Evolutionary conservation across 1,140 invertebrate genomes (phyloP).

Genomic region (Aphis craccivora): DNA sequence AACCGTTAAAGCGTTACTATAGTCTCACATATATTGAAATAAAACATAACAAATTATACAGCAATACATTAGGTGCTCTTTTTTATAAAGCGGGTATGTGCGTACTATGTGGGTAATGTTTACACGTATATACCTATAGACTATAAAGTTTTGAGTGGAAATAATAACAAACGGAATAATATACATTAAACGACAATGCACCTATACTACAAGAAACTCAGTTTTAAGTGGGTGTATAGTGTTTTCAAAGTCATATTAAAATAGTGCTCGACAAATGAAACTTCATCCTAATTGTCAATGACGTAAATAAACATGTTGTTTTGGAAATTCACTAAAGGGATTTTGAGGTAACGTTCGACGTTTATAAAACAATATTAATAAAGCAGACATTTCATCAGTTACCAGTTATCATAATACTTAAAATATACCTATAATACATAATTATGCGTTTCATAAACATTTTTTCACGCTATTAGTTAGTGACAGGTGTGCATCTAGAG

Average conservation of each 20-base stretch:
- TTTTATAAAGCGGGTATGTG: neutral
- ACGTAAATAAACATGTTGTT: neutral
- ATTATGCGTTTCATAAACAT: neutral
- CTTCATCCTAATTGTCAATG: neutral
- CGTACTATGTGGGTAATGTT: neutral
- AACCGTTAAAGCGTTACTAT: neutral
- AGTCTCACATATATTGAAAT: neutral
- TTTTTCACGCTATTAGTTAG: neutral
- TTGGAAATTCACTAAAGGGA: neutral
- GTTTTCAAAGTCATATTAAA: neutral
- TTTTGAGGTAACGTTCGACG: neutral
- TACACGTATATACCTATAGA: neutral
- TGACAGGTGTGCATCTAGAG: no score
- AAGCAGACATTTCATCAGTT: neutral
- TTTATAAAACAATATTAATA: neutral
- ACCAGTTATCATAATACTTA: neutral
- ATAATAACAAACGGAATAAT: neutral
- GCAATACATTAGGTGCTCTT: neutral
- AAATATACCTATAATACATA: neutral
- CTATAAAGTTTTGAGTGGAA: conserved; percentile 9
- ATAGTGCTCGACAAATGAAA: neutral
- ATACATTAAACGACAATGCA: neutral
- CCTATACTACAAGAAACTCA: neutral
- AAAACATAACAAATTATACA: neutral
- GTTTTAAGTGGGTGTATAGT: neutral